These are phyloP conservation scores for Eurystomus gularis DNA, from an alignment of 2,113 vertebrate genomes.

Conservation along the genomic window DNA sequence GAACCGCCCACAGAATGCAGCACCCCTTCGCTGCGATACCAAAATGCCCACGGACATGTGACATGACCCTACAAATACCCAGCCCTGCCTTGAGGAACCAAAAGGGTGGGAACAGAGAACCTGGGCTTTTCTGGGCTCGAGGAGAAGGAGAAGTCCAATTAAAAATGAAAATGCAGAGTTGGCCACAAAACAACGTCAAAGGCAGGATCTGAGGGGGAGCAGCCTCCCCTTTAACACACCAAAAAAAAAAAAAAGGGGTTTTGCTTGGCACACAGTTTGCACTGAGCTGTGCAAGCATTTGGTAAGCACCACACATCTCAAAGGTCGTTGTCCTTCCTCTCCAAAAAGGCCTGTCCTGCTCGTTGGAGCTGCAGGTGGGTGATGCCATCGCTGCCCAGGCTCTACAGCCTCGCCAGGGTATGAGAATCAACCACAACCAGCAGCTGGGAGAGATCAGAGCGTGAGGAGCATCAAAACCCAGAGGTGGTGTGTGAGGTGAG, in stretches of 20 bases:
- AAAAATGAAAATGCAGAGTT: neutral
- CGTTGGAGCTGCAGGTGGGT: neutral
- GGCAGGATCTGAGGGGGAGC: neutral
- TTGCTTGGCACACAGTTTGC: neutral
- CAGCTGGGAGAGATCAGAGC: neutral
- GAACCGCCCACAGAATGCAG: rapidly evolving
- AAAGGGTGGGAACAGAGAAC: neutral
- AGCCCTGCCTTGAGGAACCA: rapidly evolving
- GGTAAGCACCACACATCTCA: neutral
- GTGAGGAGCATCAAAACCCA: neutral
- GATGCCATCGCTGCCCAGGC: rapidly evolving
- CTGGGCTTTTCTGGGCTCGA: neutral
- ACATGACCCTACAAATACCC: rapidly evolving
- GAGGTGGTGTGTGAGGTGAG: too few relatives aligned
- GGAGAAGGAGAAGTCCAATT: neutral
- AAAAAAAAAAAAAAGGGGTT: too few relatives aligned
- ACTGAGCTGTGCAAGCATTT: neutral
- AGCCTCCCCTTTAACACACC: neutral
- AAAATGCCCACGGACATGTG: rapidly evolving
- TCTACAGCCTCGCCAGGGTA: too few relatives aligned
- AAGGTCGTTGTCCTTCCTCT: neutral
- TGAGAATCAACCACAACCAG: rapidly evolving
- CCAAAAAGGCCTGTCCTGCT: neutral
- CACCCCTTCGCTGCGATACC: rapidly evolving
- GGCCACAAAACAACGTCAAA: neutral